Conservation (phyloP, 2,113 vertebrate species). For the Rhombomys opimus region DNA sequence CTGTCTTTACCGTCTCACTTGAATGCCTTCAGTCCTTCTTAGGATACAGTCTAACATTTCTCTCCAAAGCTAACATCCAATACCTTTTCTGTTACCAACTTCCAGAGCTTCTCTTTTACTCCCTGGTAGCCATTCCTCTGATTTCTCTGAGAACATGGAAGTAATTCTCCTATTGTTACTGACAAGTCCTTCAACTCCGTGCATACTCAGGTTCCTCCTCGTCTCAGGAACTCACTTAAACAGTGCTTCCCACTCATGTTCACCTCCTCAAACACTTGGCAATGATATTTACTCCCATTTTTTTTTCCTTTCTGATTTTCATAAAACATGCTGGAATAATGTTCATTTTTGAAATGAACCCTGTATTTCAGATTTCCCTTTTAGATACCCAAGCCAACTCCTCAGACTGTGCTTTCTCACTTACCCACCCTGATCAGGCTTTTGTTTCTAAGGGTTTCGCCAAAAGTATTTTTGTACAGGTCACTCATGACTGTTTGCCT, state of each 20-base stretch:
- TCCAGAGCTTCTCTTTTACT: neutral
- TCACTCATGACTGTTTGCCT: neutral
- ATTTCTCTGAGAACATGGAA: conserved; percentile 22
- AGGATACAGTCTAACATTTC: neutral
- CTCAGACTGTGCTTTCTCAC: neutral
- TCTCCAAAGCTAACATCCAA: neutral
- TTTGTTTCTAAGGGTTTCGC: neutral
- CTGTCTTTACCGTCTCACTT: neutral
- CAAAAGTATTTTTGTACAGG: neutral
- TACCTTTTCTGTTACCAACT: neutral
- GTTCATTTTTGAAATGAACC: neutral
- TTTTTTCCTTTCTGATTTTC: conserved; percentile 5
- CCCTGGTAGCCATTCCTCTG: neutral
- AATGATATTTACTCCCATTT: neutral
- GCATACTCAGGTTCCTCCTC: neutral
- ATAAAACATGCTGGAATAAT: neutral
- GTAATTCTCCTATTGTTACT: neutral
- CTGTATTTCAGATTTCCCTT: neutral
- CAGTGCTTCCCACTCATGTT: neutral
- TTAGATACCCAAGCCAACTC: neutral
- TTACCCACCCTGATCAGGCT: neutral
- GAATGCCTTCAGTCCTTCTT: neutral
- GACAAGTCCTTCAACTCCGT: neutral
- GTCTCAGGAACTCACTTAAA: neutral
- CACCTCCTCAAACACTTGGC: neutral